These are phyloP conservation scores for Formicarius rufipectus DNA, from an alignment of 2,113 vertebrate genomes.

Conservation along the genomic window DNA sequence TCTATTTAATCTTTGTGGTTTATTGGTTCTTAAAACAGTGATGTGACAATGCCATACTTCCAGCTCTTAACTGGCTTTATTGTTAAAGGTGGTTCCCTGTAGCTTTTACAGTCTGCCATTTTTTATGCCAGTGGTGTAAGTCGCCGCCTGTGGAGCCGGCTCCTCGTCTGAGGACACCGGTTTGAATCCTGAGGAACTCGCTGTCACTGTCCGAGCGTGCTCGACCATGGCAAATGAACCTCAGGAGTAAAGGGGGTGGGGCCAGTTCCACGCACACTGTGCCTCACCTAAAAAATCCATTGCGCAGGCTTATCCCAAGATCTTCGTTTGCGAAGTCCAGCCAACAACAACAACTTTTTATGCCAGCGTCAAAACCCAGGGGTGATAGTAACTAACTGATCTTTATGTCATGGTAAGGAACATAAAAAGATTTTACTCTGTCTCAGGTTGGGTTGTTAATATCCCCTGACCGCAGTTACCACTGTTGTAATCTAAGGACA, in stretches of 20 bases:
- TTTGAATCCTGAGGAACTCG: too few relatives aligned
- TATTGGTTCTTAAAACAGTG: neutral
- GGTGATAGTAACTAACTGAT: neutral
- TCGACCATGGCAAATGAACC: too few relatives aligned
- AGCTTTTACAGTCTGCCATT: neutral
- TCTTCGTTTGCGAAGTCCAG: too few relatives aligned
- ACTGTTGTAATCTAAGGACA: neutral
- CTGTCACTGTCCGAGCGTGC: too few relatives aligned
- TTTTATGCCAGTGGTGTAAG: neutral
- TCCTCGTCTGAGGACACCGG: too few relatives aligned
- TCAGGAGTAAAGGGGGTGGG: too few relatives aligned
- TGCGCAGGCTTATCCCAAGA: too few relatives aligned
- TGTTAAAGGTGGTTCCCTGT: neutral
- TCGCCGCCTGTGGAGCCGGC: too few relatives aligned
- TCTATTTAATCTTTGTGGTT: conserved; percentile 1
- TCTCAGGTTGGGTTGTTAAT: neutral
- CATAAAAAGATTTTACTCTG: neutral
- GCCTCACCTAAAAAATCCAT: too few relatives aligned
- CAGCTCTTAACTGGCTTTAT: neutral
- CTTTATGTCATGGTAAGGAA: neutral
- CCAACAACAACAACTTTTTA: too few relatives aligned
- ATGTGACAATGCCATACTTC: neutral
- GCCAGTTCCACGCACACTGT: too few relatives aligned
- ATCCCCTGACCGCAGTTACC: neutral
- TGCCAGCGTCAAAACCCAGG: neutral